phyloP scores from a whole-genome alignment of 1,140 invertebrate species.

The Temnothorax longispinosus region DNA sequence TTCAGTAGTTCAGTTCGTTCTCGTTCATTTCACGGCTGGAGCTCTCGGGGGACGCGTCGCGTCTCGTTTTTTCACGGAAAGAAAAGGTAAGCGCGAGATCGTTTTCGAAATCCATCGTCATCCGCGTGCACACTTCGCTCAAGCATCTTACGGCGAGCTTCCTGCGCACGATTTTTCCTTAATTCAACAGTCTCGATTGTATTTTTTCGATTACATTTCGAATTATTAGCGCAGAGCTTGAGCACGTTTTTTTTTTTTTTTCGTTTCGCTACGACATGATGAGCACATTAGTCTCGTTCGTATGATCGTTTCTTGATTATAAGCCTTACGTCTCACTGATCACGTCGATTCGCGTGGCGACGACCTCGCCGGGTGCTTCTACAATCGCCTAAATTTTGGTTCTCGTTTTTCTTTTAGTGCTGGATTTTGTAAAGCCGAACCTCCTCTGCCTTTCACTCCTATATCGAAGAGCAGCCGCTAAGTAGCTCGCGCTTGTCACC shows the following conservation, averaged over 20 bases:
- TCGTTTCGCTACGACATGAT: conserved; percentile 60
- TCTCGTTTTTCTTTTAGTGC: conserved; percentile 53
- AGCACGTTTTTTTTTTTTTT: conserved; percentile 5
- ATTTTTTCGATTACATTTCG: conserved; percentile 52
- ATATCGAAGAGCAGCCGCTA: conserved; percentile 1
- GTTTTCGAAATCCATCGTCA: conserved; percentile 32
- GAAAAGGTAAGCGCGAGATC: background rate
- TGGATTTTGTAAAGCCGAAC: conserved; percentile 19
- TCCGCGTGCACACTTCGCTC: conserved; percentile 5
- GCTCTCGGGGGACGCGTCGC: background rate
- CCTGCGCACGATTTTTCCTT: background rate
- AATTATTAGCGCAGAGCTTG: background rate
- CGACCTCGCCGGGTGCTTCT: background rate
- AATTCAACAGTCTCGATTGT: background rate
- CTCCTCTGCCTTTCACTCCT: background rate
- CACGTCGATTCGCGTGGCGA: background rate
- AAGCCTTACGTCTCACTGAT: conserved; percentile 67
- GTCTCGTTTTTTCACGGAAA: background rate
- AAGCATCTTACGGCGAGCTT: background rate
- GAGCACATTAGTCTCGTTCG: conserved; percentile 77
- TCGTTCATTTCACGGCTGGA: background rate
- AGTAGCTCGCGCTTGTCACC: conserved; percentile 25
- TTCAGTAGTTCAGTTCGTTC: too few relatives aligned
- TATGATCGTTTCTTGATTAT: conserved; percentile 76
- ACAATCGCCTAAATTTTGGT: conserved; percentile 30